phyloP scores from a whole-genome alignment of 2,797 vertebrate species.

The Amniataba percoides region DNA sequence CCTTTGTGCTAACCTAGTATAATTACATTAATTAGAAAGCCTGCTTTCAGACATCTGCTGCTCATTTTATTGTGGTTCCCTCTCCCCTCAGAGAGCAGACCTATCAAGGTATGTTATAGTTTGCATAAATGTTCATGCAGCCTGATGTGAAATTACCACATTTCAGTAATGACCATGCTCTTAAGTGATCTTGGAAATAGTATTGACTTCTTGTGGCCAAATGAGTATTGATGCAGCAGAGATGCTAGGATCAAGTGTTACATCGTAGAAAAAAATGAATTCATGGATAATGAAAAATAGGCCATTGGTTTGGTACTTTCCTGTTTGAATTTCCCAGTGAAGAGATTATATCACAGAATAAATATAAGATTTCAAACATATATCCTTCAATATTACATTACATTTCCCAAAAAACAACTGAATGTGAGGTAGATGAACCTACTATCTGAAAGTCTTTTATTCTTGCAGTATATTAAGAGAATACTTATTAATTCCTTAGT shows the following conservation, averaged over 20 bases:
- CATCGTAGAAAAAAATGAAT: background rate
- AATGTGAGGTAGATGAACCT: background rate
- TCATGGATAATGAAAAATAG: background rate
- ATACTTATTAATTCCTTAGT: conserved; percentile 22
- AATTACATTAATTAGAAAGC: conserved; percentile 40
- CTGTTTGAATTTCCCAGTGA: background rate
- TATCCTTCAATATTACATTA: background rate
- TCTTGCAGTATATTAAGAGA: background rate
- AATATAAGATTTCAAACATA: background rate
- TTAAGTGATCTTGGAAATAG: background rate
- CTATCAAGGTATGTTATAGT: background rate
- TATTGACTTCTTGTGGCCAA: background rate
- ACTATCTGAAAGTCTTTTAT: background rate
- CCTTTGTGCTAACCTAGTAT: conserved; percentile 16
- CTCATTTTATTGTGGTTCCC: conserved; percentile 27
- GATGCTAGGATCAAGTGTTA: background rate
- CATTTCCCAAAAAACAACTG: background rate
- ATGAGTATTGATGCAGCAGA: conserved; percentile 9
- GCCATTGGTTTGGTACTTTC: background rate
- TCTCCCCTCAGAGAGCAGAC: background rate
- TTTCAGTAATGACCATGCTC: background rate
- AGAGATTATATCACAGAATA: conserved; percentile 30
- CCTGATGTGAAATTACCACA: background rate
- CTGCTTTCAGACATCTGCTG: conserved; percentile 33
- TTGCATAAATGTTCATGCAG: background rate